Conservation (phyloP, 2,797 vertebrate genomes). For the Petrocephalus schoutedeni region DNA sequence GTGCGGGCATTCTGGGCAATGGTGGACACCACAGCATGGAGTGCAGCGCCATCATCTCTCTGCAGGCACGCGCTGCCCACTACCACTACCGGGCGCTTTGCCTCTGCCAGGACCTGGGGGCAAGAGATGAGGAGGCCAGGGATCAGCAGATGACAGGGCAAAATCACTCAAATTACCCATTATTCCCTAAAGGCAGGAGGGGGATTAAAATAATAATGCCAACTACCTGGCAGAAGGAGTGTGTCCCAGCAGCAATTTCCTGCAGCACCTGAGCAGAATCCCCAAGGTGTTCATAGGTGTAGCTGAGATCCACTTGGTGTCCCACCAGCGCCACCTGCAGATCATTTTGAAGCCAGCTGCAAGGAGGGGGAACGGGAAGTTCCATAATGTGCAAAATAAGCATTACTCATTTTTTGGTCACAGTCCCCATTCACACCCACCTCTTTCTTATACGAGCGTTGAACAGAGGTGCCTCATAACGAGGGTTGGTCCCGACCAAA, state of each 20-base stretch:
- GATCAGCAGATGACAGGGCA: not conserved
- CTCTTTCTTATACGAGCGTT: constrained; percentile 80
- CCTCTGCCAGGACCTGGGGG: constrained; percentile 71
- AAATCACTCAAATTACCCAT: not conserved
- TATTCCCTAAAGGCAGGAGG: not conserved
- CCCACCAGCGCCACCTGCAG: constrained; percentile 83
- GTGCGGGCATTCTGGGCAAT: constrained; percentile 78
- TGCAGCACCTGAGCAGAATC: constrained; percentile 79
- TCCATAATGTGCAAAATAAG: not conserved
- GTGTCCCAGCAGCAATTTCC: constrained; percentile 78
- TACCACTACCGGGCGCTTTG: constrained; percentile 82
- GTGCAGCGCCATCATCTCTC: constrained; percentile 80
- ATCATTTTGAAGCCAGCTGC: constrained; percentile 97
- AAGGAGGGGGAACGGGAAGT: constrained; percentile 14
- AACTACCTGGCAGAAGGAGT: constrained; percentile 80
- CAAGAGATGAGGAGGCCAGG: not conserved
- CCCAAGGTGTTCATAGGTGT: constrained; percentile 84
- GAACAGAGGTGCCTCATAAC: constrained; percentile 91
- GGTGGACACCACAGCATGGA: constrained; percentile 73
- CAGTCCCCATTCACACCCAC: not conserved
- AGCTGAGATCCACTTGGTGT: constrained; percentile 81
- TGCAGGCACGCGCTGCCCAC: constrained; percentile 87
- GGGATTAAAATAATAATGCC: not conserved
- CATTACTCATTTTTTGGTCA: not conserved
- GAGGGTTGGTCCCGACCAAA: constrained; percentile 89